Conservation (phyloP, 2,888 invertebrate species). For the Girardia tigrina region DNA sequence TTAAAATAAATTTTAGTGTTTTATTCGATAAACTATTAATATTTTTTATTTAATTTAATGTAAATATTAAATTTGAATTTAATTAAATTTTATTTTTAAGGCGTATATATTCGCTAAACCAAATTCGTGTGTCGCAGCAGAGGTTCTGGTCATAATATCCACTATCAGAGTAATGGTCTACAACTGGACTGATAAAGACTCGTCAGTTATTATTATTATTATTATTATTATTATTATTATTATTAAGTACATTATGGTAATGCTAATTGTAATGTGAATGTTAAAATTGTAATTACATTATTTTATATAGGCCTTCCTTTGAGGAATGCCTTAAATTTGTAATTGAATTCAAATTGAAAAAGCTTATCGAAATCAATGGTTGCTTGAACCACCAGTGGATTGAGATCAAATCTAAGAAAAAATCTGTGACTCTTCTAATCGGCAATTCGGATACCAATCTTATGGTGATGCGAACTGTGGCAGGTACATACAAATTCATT, state of each 20-base stretch:
- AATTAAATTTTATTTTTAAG: no score
- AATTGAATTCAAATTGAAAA: neutral
- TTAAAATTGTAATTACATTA: neutral
- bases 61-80: no score
- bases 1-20: no score
- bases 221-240: conserved; percentile 12
- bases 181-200: neutral
- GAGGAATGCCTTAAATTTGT: neutral
- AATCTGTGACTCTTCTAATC: neutral
- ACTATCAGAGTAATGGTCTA: neutral
- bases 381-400: neutral
- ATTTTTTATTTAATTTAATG: no score
- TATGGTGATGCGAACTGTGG: no score
- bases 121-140: neutral
- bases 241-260: no score
- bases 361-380: neutral
- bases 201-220: neutral
- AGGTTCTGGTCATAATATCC: neutral
- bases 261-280: neutral
- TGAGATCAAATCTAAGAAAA: neutral
- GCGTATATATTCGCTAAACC: no score
- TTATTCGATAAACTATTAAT: no score
- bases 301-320: neutral
- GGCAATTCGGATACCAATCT: no score
- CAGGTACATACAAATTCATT: no score